phyloP scores from a whole-genome alignment of 2,113 vertebrate genomes.

The Aspidoscelis tigris region DNA sequence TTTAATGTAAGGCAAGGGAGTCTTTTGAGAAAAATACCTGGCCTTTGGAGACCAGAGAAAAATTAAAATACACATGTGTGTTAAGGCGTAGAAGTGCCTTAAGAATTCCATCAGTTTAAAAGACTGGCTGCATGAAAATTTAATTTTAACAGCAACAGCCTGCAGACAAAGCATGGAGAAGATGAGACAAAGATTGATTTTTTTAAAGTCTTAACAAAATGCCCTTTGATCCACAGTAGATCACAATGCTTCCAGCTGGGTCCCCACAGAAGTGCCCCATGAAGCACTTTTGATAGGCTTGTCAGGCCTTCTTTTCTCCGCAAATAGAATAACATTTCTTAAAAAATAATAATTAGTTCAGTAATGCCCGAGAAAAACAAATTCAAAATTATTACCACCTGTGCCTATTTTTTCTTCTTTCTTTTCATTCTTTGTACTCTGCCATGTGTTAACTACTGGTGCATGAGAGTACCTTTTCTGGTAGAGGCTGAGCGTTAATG shows the following conservation, averaged over 20 bases:
- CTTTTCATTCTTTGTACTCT: no score
- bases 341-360: background rate
- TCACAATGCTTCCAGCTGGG: no score
- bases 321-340: background rate
- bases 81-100: background rate
- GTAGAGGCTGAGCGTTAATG: conserved; percentile 63
- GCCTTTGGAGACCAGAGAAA: background rate
- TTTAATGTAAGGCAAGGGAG: background rate
- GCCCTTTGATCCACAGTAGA: no score
- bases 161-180: no score
- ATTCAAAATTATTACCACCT: background rate
- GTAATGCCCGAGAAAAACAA: background rate
- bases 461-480: conserved; percentile 58
- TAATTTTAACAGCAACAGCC: background rate
- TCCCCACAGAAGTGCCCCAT: no score
- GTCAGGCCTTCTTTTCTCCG: conserved; percentile 2
- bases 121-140: background rate
- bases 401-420: background rate
- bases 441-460: conserved; percentile 40
- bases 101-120: background rate
- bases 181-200: no score
- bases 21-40: background rate
- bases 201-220: no score
- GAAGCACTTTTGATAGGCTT: background rate
- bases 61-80: background rate